Conservation (phyloP, 2,113 vertebrate genomes). For the Bubo scandiacus region DNA sequence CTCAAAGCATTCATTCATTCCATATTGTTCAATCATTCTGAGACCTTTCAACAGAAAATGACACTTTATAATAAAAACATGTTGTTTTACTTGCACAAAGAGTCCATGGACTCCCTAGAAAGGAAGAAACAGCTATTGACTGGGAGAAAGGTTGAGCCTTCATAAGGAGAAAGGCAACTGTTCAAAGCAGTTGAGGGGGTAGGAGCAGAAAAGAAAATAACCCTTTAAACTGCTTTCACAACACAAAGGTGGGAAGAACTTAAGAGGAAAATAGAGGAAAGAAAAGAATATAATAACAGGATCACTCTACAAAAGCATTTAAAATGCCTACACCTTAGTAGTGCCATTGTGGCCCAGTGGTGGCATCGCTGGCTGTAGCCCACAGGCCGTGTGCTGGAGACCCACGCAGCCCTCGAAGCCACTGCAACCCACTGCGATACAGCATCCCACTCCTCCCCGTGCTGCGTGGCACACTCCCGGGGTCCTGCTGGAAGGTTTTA, state of each 20-base stretch:
- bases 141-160: conserved; percentile 38
- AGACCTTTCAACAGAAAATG: not conserved
- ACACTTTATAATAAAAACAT: not conserved
- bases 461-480: rapidly evolving
- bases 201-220: conserved; percentile 14
- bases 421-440: not conserved
- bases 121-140: conserved; percentile 15
- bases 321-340: not conserved
- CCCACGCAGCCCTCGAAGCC: not conserved
- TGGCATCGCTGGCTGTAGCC: not conserved
- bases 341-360: not conserved
- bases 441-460: not conserved
- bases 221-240: not conserved
- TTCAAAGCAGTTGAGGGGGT: conserved; percentile 5
- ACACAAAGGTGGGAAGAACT: not conserved
- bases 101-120: not conserved
- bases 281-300: not conserved
- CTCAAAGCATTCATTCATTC: not conserved
- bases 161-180: conserved; percentile 16
- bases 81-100: not conserved
- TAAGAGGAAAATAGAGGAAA: not conserved
- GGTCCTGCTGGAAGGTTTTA: not conserved
- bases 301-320: conserved; percentile 11
- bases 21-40: not conserved
- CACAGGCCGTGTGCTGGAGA: not conserved